Percentiles rank a stretch among this genome's conserved stretches.
Evolutionary conservation across 1,140 invertebrate species (phyloP).

Genomic region (Drosophila setifemur): DNA sequence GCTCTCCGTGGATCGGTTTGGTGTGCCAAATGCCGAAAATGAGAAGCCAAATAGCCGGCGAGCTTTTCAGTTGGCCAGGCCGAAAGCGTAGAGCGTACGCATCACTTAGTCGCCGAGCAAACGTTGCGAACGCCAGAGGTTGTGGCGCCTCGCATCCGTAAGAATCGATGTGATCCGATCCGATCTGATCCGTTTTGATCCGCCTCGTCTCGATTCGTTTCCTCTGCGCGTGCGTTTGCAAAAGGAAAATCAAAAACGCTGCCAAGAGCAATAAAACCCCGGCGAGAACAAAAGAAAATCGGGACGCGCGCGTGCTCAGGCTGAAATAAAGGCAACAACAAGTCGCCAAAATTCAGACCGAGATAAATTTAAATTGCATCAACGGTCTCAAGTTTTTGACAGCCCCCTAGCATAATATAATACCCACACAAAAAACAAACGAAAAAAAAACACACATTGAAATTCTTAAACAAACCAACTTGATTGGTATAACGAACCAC

Average conservation of each 20-base stretch:
- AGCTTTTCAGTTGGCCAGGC: conserved; percentile 56
- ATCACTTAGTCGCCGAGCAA: conserved; percentile 64
- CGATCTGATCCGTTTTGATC: conserved; percentile 24
- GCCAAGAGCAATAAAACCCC: conserved; percentile 50
- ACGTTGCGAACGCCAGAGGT: conserved; percentile 64
- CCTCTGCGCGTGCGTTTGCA: conserved; percentile 20
- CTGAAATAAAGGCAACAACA: conserved; percentile 56
- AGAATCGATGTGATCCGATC: conserved; percentile 55
- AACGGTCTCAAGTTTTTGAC: conserved; percentile 70
- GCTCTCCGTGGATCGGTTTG: conserved; percentile 4
- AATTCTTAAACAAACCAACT: conserved; percentile 12
- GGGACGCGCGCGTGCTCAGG: conserved; percentile 52
- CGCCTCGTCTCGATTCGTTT: conserved; percentile 37
- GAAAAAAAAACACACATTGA: conserved; percentile 3
- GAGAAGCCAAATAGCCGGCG: conserved; percentile 14
- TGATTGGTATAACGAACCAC: conserved; percentile 32
- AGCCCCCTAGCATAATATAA: conserved; percentile 40
- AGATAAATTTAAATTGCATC: conserved; percentile 71
- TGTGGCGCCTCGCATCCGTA: conserved; percentile 35
- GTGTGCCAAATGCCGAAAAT: conserved; percentile 38
- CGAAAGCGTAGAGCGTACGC: conserved; percentile 23
- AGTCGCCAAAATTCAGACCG: conserved; percentile 35
- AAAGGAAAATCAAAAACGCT: conserved; percentile 27
- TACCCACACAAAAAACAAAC: background rate
- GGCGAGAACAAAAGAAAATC: conserved; percentile 42